phyloP scores from a whole-genome alignment of 1,140 invertebrate genomes.

The Zaprionus africanus region DNA sequence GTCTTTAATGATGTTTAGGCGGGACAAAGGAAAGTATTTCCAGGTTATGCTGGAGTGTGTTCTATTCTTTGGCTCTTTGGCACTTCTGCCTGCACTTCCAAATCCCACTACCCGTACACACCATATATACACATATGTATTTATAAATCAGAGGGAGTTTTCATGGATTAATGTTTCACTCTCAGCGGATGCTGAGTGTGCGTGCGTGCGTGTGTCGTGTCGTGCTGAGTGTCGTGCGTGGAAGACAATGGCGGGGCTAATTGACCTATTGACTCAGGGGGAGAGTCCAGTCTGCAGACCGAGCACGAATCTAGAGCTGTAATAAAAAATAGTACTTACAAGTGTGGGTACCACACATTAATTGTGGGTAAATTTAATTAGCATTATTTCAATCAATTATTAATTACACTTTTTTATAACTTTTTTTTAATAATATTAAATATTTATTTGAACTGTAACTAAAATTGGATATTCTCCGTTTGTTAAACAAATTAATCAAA shows the following conservation, averaged over 20 bases:
- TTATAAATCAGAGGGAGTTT: slow-evolving; percentile 53
- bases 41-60: slow-evolving; percentile 19
- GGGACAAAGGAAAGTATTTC: slow-evolving; percentile 38
- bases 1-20: slow-evolving; percentile 77
- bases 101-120: slow-evolving; percentile 28
- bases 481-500: no score
- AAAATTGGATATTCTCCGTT: not conserved
- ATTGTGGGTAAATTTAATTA: not conserved
- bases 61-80: not conserved
- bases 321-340: not conserved
- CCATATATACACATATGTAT: slow-evolving; percentile 32
- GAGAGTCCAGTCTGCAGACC: not conserved
- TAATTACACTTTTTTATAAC: no score
- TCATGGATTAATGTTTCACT: slow-evolving; percentile 63
- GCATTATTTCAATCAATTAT: not conserved
- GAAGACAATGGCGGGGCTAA: slow-evolving; percentile 70
- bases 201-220: not conserved
- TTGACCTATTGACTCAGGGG: slow-evolving; percentile 44
- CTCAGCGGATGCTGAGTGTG: not conserved
- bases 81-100: slow-evolving; percentile 1
- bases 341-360: not conserved
- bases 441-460: not conserved
- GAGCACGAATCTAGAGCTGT: not conserved
- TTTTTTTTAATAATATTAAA: no score
- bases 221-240: slow-evolving; percentile 19